These are phyloP conservation scores for Lutjanus erythropterus DNA, from an alignment of 2,113 vertebrate species.

Conservation along the genomic window DNA sequence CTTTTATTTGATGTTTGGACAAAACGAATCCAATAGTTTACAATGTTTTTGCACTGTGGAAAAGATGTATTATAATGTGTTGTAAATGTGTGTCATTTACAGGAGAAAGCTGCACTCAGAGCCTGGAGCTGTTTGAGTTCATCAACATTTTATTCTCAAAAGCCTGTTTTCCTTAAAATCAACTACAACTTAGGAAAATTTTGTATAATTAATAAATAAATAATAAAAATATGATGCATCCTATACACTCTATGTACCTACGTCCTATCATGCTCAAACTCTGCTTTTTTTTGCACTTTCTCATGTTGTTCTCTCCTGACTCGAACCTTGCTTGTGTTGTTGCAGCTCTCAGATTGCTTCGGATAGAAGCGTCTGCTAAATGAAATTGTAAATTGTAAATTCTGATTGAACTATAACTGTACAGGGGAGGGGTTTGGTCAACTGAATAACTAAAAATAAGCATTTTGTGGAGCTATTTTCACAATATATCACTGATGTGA, in stretches of 20 bases:
- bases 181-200: no score
- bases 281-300: no score
- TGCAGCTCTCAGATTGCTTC: no score
- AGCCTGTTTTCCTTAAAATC: background rate
- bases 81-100: background rate
- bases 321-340: no score
- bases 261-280: no score
- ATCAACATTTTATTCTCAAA: background rate
- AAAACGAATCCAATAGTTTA: constrained; percentile 32
- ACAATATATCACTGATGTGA: background rate
- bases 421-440: background rate
- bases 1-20: constrained; percentile 27
- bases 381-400: no score
- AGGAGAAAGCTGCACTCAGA: background rate
- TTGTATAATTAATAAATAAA: no score
- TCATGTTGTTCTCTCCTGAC: no score
- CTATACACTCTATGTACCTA: no score
- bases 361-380: no score
- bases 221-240: no score
- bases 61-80: background rate
- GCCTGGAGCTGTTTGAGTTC: background rate
- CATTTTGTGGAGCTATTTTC: background rate
- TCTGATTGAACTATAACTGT: constrained; percentile 3
- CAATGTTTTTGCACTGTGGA: background rate
- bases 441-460: background rate